Conservation (phyloP, 2,113 vertebrate species). For the Montifringilla adamsi region DNA sequence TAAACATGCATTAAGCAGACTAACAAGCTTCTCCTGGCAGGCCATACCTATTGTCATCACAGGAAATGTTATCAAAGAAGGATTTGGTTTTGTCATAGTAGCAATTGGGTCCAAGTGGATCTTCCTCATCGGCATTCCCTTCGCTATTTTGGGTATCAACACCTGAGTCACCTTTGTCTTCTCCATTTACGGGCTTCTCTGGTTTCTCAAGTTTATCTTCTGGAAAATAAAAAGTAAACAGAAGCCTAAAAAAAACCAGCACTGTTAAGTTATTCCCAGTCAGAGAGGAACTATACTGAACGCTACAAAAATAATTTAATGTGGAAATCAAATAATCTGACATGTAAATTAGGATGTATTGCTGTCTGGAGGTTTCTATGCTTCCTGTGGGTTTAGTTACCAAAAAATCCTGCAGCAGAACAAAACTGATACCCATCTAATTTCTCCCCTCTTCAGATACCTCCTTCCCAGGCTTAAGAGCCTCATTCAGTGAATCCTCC, state of each 20-base stretch:
- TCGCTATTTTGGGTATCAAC: slow-evolving; percentile 85
- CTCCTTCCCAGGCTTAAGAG: background rate
- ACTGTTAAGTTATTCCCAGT: background rate
- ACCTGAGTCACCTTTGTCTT: slow-evolving; percentile 90
- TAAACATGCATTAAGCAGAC: background rate
- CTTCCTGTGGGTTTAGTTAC: background rate
- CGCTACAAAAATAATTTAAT: background rate
- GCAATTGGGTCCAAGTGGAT: slow-evolving; percentile 82
- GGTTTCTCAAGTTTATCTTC: slow-evolving; percentile 87
- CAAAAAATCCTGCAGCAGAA: background rate
- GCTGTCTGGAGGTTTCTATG: background rate
- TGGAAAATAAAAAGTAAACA: slow-evolving; percentile 60
- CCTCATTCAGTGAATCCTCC: background rate
- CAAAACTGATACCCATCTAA: fast-evolving
- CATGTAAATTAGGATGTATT: background rate
- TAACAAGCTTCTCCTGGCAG: background rate
- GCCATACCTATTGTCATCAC: slow-evolving; percentile 87
- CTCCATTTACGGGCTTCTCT: slow-evolving; percentile 90
- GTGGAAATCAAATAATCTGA: background rate
- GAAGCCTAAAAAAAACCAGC: background rate
- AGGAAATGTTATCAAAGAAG: slow-evolving; percentile 98
- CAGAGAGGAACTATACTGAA: background rate
- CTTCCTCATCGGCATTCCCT: slow-evolving; percentile 88
- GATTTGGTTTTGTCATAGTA: slow-evolving; percentile 99
- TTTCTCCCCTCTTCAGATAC: background rate